These are phyloP conservation scores for Strix aluco DNA, from an alignment of 2,113 vertebrate species.

Conservation along the genomic window DNA sequence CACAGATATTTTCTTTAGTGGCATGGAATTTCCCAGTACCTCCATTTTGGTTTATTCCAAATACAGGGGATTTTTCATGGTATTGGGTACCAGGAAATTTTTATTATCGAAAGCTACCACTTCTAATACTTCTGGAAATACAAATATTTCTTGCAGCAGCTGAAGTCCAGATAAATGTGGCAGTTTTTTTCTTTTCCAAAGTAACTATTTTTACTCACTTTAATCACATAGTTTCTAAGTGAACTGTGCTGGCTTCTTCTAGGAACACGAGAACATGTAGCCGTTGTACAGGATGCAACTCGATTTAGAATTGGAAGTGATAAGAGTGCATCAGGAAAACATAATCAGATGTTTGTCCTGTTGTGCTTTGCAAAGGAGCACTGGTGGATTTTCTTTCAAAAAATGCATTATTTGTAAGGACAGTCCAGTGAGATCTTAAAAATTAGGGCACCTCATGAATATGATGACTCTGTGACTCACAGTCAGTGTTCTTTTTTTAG, in stretches of 20 bases:
- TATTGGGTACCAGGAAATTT: neutral
- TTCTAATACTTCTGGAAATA: neutral
- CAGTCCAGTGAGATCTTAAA: neutral
- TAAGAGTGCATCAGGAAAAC: neutral
- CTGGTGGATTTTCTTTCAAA: neutral
- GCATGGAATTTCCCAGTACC: neutral
- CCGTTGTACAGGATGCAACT: neutral
- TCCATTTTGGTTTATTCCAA: neutral
- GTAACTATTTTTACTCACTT: neutral
- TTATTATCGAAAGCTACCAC: neutral
- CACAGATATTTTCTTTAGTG: neutral
- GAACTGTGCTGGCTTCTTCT: neutral
- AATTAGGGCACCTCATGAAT: neutral
- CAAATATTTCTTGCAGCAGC: neutral
- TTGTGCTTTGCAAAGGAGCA: neutral
- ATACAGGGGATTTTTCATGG: neutral
- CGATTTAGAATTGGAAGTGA: neutral
- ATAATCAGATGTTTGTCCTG: neutral
- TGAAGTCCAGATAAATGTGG: neutral
- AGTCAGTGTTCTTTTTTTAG: neutral
- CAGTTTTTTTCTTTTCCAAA: neutral
- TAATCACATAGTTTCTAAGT: neutral
- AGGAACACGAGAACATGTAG: accelerated
- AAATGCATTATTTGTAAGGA: neutral
- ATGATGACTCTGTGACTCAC: neutral